Evolutionary conservation across 1,140 invertebrate genomes (phyloP).

Genomic region (Potamilus streckersoni): DNA sequence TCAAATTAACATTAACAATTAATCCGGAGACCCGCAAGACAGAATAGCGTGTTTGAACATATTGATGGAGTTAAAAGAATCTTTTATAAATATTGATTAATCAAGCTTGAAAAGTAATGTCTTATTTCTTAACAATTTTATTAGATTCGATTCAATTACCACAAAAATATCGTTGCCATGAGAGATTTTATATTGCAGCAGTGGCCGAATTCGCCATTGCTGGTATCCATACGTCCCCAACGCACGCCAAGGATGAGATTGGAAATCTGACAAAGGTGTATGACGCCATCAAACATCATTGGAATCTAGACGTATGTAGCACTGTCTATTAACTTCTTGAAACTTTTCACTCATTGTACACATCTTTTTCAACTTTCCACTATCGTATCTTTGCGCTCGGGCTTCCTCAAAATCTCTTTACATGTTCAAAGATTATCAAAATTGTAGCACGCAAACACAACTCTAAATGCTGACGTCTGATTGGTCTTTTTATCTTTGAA

Average conservation of each 20-base stretch:
- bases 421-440: no score
- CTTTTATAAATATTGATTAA: not conserved
- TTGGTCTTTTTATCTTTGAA: no score
- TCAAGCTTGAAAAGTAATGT: not conserved
- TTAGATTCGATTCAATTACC: not conserved
- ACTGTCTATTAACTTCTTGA: not conserved
- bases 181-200: slow-evolving; percentile 24
- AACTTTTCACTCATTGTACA: not conserved
- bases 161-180: not conserved
- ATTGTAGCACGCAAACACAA: no score
- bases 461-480: no score
- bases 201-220: slow-evolving; percentile 51
- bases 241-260: slow-evolving; percentile 53
- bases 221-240: slow-evolving; percentile 56
- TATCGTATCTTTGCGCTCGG: not conserved
- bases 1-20: no score
- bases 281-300: slow-evolving; percentile 38
- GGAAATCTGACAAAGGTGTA: slow-evolving; percentile 51
- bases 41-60: not conserved
- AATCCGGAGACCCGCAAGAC: no score
- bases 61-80: not conserved
- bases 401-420: no score
- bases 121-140: not conserved
- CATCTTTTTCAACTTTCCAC: not conserved
- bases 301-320: slow-evolving; percentile 38